Base-by-base conservation (phyloP, 2,888 invertebrate genomes). In the Synanthedon andrenaeformis region DNA sequence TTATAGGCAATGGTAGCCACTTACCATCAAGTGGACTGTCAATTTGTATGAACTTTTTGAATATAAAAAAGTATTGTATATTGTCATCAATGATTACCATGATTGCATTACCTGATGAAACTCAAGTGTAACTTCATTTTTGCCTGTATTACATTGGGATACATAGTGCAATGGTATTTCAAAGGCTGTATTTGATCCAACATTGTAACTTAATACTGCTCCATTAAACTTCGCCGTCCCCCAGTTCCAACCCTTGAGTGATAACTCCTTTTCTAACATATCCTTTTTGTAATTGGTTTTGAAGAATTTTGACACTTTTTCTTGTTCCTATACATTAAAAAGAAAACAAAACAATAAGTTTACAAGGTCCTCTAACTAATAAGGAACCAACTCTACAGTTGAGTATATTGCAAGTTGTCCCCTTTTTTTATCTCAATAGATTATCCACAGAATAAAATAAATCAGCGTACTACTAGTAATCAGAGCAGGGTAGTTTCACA, bases 221-320 rank as follows among this genome's bases (percentile, higher is more conserved):
- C 96, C 99, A 65, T 92, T 92, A 73, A 99, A 99, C 65, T 95
- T 94, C 0, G 97, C 96, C 0, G 95, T 94, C 35, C 99, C 99
- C 97, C 99, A 99, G 80, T 99, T 99, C 99, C 99, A 99, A 1
- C 99, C 99, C 76, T 97, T 98, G 1, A 98, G 89, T 59, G 97
- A 95, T 53, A 97, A 82, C 69, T 99, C 99, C 67, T 95, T 96
- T 67, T 96, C 96, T 51, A 96, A 86, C 91, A 98, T 92, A 55
- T 95, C 94, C 63, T 94, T 93, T 35, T 92, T 90, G 77, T 97
- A 98, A 61, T 93, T 92, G 5, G 90, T 88, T 59, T 92, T 91
- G 63, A 98, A 94, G 78, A 96, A 99, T 65, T 95, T 94, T 0
- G 94, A 92, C 50, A 99, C 90, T 75, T 97, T 97, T 51, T 98